phyloP scores from a whole-genome alignment of 1,140 invertebrate species.

The Bombyx mori region DNA sequence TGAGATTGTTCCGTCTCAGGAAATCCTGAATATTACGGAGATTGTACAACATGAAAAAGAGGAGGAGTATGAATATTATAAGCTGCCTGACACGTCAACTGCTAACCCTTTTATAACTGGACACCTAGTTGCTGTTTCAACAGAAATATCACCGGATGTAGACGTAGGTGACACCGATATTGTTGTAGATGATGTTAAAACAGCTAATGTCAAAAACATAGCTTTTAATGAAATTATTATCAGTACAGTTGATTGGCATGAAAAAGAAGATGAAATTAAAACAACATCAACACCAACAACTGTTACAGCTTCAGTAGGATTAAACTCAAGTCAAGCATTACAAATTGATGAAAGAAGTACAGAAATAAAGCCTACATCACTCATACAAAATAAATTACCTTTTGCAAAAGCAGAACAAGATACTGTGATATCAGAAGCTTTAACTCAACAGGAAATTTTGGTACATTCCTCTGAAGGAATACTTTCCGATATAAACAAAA shows the following conservation, averaged over 20 bases:
- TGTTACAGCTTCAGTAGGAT: slow-evolving; percentile 24
- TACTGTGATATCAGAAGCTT: slow-evolving; percentile 31
- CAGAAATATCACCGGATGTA: slow-evolving; percentile 36
- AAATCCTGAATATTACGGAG: slow-evolving; percentile 39
- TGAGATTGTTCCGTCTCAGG: slow-evolving; percentile 31
- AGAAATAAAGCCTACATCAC: slow-evolving; percentile 23
- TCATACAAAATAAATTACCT: slow-evolving; percentile 16
- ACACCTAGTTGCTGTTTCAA: slow-evolving; percentile 38
- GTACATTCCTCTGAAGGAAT: slow-evolving; percentile 32
- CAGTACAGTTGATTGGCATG: slow-evolving; percentile 37
- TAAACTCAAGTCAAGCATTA: slow-evolving; percentile 37
- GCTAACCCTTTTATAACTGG: slow-evolving; percentile 28
- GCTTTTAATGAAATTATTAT: slow-evolving; percentile 40
- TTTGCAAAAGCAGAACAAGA: slow-evolving; percentile 20
- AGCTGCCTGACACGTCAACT: slow-evolving; percentile 19
- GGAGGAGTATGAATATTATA: slow-evolving; percentile 22
- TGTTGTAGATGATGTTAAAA: slow-evolving; percentile 15
- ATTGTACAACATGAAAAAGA: slow-evolving; percentile 48
- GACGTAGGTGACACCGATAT: slow-evolving; percentile 25
- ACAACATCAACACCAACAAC: slow-evolving; percentile 14
- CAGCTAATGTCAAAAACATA: slow-evolving; percentile 38
- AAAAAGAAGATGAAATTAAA: slow-evolving; percentile 40
- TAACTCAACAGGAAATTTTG: slow-evolving; percentile 45
- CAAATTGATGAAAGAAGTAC: slow-evolving; percentile 35
- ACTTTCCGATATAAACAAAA: slow-evolving; percentile 17